A percentile compares a stretch with the other conserved stretches of the same genome.
These are phyloP conservation scores for Alces alces DNA, from an alignment of 2,113 vertebrate genomes.

Conservation along the genomic window DNA sequence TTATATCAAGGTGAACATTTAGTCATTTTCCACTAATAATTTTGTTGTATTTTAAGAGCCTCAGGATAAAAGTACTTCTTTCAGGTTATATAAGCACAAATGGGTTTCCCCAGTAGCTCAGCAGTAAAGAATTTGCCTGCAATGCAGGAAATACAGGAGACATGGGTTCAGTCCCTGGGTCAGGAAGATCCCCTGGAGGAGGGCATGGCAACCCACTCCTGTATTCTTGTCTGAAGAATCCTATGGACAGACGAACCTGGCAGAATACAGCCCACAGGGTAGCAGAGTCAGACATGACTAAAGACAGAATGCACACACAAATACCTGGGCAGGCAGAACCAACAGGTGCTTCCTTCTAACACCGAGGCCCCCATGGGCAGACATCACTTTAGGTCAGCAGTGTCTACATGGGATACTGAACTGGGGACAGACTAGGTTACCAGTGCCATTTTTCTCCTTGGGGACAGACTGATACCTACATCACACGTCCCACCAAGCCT, in stretches of 20 bases:
- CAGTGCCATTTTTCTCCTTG: background rate
- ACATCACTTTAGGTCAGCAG: background rate
- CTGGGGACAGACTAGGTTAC: background rate
- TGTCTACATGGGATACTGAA: background rate
- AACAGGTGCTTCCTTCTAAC: background rate
- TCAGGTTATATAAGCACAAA: background rate
- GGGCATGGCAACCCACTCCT: background rate
- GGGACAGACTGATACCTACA: background rate
- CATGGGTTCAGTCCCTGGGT: background rate
- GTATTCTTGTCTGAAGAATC: background rate
- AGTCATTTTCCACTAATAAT: background rate
- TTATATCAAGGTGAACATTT: background rate
- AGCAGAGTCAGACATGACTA: background rate
- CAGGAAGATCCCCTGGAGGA: background rate
- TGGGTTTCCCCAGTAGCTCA: background rate
- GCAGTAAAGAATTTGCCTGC: background rate
- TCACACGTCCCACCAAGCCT: background rate
- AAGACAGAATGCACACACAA: background rate
- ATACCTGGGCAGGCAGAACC: background rate
- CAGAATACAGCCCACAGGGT: background rate
- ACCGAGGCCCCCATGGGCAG: background rate
- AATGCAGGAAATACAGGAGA: background rate
- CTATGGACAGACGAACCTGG: background rate
- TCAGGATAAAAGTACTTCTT: background rate
- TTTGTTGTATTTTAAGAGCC: background rate